phyloP scores from a whole-genome alignment of 2,113 vertebrate genomes.

The Lontra canadensis region DNA sequence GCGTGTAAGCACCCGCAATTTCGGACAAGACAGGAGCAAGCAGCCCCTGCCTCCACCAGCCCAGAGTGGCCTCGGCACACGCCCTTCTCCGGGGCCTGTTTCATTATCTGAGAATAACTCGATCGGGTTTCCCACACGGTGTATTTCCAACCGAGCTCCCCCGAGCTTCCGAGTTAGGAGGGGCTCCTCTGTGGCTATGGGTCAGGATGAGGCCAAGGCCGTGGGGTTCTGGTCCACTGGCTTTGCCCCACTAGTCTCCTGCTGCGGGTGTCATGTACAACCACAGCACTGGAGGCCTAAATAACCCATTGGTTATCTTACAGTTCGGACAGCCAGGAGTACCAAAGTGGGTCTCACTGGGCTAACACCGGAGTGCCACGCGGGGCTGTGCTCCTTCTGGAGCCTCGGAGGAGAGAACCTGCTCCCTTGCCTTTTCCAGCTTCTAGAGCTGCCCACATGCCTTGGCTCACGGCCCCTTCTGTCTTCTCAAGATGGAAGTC shows the following conservation, averaged over 20 bases:
- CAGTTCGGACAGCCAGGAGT: neutral
- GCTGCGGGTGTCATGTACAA: neutral
- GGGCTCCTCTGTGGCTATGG: accelerated
- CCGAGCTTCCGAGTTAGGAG: neutral
- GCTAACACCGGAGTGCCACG: neutral
- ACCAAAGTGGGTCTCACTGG: neutral
- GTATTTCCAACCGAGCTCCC: neutral
- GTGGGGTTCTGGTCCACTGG: neutral
- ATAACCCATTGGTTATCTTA: neutral
- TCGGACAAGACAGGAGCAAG: neutral
- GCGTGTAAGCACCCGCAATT: too few species aligned
- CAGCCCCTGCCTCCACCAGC: neutral
- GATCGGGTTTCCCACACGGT: neutral
- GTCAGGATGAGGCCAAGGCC: neutral
- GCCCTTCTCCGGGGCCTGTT: neutral
- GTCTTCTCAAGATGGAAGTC: neutral
- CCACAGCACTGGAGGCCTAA: neutral
- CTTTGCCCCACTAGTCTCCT: neutral
- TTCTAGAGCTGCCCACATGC: neutral
- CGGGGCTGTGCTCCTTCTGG: neutral
- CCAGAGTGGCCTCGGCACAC: neutral
- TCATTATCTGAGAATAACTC: neutral
- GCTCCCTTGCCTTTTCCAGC: neutral
- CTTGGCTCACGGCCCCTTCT: neutral
- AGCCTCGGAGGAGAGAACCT: neutral